phyloP scores from a whole-genome alignment of 1,140 invertebrate species.

The Globodera ellingtonae region DNA sequence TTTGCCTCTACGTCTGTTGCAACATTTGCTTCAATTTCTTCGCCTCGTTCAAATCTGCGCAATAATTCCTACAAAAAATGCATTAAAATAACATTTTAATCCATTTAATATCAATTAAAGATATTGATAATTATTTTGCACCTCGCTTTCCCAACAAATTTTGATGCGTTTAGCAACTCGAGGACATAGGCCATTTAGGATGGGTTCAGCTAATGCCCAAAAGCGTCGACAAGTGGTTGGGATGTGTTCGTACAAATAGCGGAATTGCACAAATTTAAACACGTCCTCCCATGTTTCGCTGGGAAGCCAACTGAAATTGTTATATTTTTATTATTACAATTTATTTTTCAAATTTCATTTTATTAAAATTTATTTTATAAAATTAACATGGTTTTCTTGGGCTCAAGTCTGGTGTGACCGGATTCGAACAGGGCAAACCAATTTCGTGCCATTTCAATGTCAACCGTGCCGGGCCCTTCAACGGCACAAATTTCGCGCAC shows the following conservation, averaged over 20 bases:
- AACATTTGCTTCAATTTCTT: too few species aligned
- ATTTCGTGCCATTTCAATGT: not conserved
- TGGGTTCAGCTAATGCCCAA: not conserved
- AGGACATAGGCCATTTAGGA: not conserved
- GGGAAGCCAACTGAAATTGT: not conserved
- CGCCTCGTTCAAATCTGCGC: too few species aligned
- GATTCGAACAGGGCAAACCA: not conserved
- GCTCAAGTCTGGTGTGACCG: not conserved
- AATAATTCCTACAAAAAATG: too few species aligned
- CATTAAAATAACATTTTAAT: too few species aligned
- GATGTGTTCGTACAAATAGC: not conserved
- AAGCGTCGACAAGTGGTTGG: not conserved
- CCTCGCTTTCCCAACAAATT: constrained; percentile 5
- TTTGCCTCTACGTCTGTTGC: not conserved
- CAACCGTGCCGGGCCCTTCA: not conserved
- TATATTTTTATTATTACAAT: too few species aligned
- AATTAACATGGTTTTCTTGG: not conserved
- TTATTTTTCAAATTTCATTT: too few species aligned
- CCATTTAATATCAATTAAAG: too few species aligned
- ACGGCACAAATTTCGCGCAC: constrained; percentile 11
- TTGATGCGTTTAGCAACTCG: not conserved
- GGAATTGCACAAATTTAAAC: constrained; percentile 1
- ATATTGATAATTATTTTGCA: not conserved
- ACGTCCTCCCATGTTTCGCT: not conserved
- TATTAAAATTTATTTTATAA: not conserved